These are phyloP conservation scores for Blera fallax DNA, from an alignment of 2,888 invertebrate genomes.

Conservation along the genomic window DNA sequence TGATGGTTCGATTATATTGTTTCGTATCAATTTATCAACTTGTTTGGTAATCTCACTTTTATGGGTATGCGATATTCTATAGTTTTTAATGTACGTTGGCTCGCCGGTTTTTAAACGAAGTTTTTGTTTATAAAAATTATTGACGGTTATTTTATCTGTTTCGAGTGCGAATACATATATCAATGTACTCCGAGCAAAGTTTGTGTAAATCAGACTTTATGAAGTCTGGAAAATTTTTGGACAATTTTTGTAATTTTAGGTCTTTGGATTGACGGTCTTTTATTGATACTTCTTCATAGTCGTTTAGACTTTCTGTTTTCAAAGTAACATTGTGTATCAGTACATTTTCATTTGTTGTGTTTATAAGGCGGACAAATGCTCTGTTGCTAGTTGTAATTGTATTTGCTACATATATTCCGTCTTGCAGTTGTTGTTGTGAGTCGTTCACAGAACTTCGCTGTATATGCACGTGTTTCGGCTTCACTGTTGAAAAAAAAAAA, in stretches of 20 bases:
- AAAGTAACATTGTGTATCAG: not conserved
- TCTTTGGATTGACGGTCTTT: not conserved
- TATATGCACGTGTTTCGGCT: too few species aligned
- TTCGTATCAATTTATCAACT: not conserved
- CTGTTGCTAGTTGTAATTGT: not conserved
- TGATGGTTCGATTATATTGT: constrained; percentile 1
- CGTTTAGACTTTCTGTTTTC: constrained; percentile 15
- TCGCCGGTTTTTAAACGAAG: constrained; percentile 4
- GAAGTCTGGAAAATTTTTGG: constrained; percentile 2
- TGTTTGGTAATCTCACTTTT: not conserved
- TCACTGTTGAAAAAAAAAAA: too few species aligned
- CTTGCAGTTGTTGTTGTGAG: constrained; percentile 13
- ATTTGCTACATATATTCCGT: too few species aligned
- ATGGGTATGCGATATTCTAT: constrained; percentile 11
- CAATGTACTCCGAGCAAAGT: not conserved
- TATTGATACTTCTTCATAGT: not conserved
- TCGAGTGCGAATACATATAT: constrained; percentile 6
- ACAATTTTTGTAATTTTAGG: not conserved
- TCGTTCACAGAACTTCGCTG: too few species aligned
- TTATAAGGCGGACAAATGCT: not conserved
- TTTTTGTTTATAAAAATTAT: constrained; percentile 9
- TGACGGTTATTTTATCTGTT: not conserved
- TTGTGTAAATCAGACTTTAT: constrained; percentile 4
- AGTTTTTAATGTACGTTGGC: constrained; percentile 13
- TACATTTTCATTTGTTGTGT: constrained; percentile 19